phyloP scores from a whole-genome alignment of 2,113 vertebrate species.

The Pedetes capensis region DNA sequence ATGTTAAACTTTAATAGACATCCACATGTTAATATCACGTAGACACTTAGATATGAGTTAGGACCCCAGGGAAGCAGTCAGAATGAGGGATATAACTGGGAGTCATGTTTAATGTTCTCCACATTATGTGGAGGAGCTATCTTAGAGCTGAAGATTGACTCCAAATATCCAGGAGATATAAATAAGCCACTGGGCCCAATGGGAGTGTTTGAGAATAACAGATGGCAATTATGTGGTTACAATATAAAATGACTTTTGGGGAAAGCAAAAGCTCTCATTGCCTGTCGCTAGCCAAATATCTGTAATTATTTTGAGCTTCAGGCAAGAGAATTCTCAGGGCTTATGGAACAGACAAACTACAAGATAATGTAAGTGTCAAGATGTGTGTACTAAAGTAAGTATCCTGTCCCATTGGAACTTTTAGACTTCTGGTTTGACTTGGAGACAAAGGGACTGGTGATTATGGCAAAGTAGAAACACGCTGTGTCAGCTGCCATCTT shows the following conservation, averaged over 20 bases:
- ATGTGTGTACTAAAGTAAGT: background rate
- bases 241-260: background rate
- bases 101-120: background rate
- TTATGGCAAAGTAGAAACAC: background rate
- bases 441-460: background rate
- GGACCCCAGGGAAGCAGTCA: background rate
- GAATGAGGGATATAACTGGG: background rate
- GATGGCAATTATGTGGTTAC: background rate
- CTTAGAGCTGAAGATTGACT: background rate
- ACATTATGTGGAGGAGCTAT: background rate
- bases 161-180: background rate
- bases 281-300: background rate
- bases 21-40: background rate
- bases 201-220: background rate
- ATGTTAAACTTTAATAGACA: background rate
- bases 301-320: background rate
- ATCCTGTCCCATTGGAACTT: background rate
- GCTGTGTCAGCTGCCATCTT: background rate
- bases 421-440: background rate
- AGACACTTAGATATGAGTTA: background rate
- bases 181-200: background rate
- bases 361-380: background rate
- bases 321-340: background rate
- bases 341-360: background rate
- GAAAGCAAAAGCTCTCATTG: background rate